Conservation (phyloP, 64 coral and sea anemone species). For the Acropora tenuis region DNA sequence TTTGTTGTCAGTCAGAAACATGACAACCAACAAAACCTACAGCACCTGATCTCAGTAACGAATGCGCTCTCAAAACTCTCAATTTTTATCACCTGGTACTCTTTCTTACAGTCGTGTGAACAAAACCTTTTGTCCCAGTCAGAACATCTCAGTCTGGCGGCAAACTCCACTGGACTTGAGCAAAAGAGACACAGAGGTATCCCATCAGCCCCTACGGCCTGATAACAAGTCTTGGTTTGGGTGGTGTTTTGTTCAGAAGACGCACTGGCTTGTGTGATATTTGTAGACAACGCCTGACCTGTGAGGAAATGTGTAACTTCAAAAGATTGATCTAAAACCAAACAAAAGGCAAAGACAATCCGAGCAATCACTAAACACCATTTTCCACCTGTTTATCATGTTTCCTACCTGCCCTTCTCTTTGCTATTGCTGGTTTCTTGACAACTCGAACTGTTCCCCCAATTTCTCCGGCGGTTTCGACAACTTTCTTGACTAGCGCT, state of each 20-base stretch:
- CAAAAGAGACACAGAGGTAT: slow-evolving; percentile 72
- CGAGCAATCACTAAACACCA: background rate
- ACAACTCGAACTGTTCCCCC: slow-evolving; percentile 46
- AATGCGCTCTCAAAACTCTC: too few relatives aligned
- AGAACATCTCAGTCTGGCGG: background rate
- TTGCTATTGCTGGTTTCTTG: slow-evolving; percentile 6
- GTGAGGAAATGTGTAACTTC: background rate
- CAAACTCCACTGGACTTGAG: slow-evolving; percentile 49
- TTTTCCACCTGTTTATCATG: background rate
- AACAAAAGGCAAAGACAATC: background rate
- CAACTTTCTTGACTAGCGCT: slow-evolving; percentile 23
- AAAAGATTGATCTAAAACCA: background rate
- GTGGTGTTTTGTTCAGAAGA: background rate
- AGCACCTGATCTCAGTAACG: background rate
- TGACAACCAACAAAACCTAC: too few relatives aligned
- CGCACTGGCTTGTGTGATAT: background rate
- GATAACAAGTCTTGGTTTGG: slow-evolving; percentile 22
- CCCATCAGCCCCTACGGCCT: slow-evolving; percentile 63
- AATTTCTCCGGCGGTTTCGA: slow-evolving; percentile 27
- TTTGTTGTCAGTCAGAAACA: too few relatives aligned
- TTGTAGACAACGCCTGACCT: background rate
- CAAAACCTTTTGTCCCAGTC: slow-evolving; percentile 78
- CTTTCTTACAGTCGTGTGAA: slow-evolving; percentile 77
- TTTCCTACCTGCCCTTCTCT: background rate
- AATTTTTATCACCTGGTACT: slow-evolving; percentile 59